These are phyloP conservation scores for Harpalus rubripes DNA, from an alignment of 2,888 invertebrate genomes.

Conservation along the genomic window DNA sequence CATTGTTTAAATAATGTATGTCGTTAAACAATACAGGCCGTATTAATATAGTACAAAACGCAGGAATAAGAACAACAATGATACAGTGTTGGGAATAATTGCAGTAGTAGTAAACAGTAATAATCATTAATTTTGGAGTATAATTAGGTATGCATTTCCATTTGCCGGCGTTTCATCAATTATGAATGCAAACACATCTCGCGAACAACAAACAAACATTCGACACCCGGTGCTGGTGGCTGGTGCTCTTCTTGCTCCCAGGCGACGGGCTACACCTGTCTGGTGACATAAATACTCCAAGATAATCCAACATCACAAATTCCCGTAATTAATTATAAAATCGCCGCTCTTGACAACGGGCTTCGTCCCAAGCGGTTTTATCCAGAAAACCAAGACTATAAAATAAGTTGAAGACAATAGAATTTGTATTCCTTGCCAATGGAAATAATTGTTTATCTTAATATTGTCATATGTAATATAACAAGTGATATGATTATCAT, in stretches of 20 bases:
- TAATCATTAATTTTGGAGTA: conserved; percentile 25
- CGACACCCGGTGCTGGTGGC: background rate
- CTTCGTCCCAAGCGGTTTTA: background rate
- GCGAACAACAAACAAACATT: conserved; percentile 38
- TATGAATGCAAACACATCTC: conserved; percentile 41
- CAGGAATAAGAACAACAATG: conserved; percentile 9
- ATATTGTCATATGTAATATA: too few relatives aligned
- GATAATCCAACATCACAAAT: conserved; percentile 37
- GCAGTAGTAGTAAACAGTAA: conserved; percentile 22
- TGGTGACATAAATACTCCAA: conserved; percentile 30
- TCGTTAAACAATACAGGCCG: too few relatives aligned
- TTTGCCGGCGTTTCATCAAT: conserved; percentile 38
- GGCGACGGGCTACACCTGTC: background rate
- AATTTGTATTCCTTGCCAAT: too few relatives aligned
- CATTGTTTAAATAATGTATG: too few relatives aligned
- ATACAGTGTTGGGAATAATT: background rate
- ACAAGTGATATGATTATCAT: too few relatives aligned
- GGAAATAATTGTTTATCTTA: too few relatives aligned
- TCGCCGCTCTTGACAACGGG: background rate
- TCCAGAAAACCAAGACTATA: too few relatives aligned
- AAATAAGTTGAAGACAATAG: too few relatives aligned
- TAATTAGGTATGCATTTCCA: conserved; percentile 46
- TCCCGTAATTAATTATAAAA: conserved; percentile 53
- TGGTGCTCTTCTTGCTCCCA: background rate
- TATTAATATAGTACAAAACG: background rate